These are phyloP conservation scores for Prietella phreatophila DNA, from an alignment of 2,113 vertebrate species.

Conservation along the genomic window DNA sequence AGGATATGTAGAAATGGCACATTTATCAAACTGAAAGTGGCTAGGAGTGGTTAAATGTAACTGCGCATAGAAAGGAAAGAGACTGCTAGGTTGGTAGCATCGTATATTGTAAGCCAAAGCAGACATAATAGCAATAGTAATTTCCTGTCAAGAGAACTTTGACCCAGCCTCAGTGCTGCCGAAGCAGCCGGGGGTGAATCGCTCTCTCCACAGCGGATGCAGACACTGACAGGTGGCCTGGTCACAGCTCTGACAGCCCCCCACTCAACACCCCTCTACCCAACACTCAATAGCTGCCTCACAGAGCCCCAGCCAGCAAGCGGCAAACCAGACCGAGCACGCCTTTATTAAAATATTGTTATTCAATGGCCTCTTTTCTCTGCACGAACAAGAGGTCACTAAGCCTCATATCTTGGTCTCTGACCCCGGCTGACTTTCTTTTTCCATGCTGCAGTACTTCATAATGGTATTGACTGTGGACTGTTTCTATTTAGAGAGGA, in stretches of 20 bases:
- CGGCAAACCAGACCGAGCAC: constrained; percentile 69
- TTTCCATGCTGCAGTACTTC: constrained; percentile 81
- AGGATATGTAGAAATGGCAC: neutral
- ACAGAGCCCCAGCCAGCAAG: constrained; percentile 68
- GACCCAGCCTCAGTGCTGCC: constrained; percentile 79
- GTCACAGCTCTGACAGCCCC: constrained; percentile 72
- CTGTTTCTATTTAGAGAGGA: constrained; percentile 84
- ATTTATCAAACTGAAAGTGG: neutral
- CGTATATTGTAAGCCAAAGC: constrained; percentile 58
- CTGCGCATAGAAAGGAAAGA: neutral
- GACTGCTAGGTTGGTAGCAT: constrained; percentile 52
- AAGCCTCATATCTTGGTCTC: constrained; percentile 83
- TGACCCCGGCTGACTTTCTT: constrained; percentile 84
- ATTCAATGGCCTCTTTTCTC: constrained; percentile 94
- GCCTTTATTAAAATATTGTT: constrained; percentile 85
- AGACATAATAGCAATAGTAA: constrained; percentile 70
- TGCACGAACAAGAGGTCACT: constrained; percentile 81
- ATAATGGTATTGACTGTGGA: constrained; percentile 91
- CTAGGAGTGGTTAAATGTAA: neutral
- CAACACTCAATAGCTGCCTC: constrained; percentile 78
- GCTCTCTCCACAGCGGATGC: constrained; percentile 79
- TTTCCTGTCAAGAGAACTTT: constrained; percentile 83
- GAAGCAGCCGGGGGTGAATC: constrained; percentile 67
- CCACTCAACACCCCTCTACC: constrained; percentile 73
- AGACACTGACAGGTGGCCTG: constrained; percentile 83